These are phyloP conservation scores for Gopherus evgoodei DNA, from an alignment of 2,113 vertebrate species.

Conservation along the genomic window DNA sequence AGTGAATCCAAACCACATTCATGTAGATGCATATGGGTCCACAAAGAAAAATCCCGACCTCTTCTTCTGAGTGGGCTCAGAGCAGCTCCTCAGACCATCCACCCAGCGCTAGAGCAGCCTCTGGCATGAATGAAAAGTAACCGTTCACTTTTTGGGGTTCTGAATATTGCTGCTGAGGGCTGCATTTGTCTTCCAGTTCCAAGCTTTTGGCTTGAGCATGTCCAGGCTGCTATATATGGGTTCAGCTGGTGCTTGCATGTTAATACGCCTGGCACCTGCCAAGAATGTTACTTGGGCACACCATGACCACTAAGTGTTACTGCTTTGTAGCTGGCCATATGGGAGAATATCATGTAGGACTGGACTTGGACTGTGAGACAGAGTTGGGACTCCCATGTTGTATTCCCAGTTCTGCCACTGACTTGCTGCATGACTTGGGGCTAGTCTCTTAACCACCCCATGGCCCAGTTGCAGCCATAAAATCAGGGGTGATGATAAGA, in stretches of 20 bases:
- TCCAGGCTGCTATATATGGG: not conserved
- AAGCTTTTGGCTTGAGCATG: not conserved
- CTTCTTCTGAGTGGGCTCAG: not conserved
- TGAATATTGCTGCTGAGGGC: not conserved
- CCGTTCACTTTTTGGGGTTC: not conserved
- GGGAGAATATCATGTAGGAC: not conserved
- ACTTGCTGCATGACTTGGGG: not conserved
- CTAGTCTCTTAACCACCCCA: not conserved
- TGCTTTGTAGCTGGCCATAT: not conserved
- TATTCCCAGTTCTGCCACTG: not conserved
- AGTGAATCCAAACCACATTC: not conserved
- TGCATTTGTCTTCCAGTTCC: not conserved
- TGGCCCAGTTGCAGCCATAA: not conserved
- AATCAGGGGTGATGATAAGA: not conserved
- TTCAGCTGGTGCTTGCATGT: not conserved
- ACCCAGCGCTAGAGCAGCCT: not conserved
- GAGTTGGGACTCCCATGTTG: not conserved
- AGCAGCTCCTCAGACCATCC: not conserved
- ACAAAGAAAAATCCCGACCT: not conserved
- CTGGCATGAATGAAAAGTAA: not conserved
- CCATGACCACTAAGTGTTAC: not conserved
- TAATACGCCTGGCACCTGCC: not conserved
- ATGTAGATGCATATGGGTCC: not conserved
- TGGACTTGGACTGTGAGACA: not conserved
- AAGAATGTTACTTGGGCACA: not conserved